phyloP scores from a whole-genome alignment of 2,797 vertebrate species.

The Poecilia wingei region DNA sequence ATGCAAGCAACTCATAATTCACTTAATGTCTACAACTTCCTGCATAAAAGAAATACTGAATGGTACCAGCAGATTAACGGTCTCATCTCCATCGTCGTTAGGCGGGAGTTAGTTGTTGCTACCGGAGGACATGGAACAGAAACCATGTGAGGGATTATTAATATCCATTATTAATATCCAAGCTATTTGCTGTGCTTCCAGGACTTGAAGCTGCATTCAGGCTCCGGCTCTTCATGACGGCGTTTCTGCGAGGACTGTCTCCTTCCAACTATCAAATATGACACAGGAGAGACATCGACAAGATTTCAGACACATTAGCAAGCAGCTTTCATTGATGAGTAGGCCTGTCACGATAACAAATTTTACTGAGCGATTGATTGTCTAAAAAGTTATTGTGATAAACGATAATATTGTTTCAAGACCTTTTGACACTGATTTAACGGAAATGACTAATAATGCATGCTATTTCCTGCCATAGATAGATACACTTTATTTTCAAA shows the following conservation, averaged over 20 bases:
- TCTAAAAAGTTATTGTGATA: too few relatives aligned
- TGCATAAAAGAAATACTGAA: neutral
- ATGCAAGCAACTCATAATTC: neutral
- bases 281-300: neutral
- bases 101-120: neutral
- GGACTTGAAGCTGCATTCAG: slow-evolving; percentile 72
- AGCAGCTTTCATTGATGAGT: neutral
- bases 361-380: too few relatives aligned
- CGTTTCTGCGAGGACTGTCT: slow-evolving; percentile 81
- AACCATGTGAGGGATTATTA: neutral
- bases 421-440: too few relatives aligned
- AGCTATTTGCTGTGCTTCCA: slow-evolving; percentile 81
- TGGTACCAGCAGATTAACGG: neutral
- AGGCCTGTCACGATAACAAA: too few relatives aligned
- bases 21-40: neutral
- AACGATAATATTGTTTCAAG: too few relatives aligned
- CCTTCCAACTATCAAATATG: slow-evolving; percentile 74
- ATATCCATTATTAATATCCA: neutral
- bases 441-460: too few relatives aligned
- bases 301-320: neutral
- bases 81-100: neutral
- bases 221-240: slow-evolving; percentile 84
- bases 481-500: too few relatives aligned
- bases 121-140: neutral
- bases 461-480: too few relatives aligned